These are phyloP conservation scores for Suillia variegata DNA, from an alignment of 2,888 invertebrate species.

Conservation along the genomic window DNA sequence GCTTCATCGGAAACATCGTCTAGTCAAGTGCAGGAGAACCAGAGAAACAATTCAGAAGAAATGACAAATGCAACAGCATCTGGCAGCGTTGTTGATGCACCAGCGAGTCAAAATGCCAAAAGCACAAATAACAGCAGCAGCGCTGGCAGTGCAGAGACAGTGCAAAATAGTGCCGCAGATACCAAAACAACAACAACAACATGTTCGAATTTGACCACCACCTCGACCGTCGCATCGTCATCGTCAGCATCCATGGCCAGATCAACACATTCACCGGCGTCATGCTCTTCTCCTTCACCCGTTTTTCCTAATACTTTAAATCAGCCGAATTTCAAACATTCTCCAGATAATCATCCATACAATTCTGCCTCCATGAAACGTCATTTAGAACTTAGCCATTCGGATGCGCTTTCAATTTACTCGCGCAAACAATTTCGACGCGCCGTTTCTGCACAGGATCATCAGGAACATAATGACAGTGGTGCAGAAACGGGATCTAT, in stretches of 20 bases:
- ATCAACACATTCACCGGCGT: slow-evolving; percentile 14
- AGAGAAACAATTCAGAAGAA: slow-evolving; percentile 26
- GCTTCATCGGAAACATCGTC: slow-evolving; percentile 51
- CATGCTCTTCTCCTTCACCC: slow-evolving; percentile 26
- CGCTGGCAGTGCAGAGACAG: slow-evolving; percentile 26
- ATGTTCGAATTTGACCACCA: slow-evolving; percentile 20
- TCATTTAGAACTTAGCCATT: slow-evolving; percentile 45
- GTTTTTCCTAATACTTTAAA: slow-evolving; percentile 22
- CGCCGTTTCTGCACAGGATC: slow-evolving; percentile 40
- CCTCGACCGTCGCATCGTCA: slow-evolving; percentile 28
- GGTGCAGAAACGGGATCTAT: slow-evolving; percentile 32
- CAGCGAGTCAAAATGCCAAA: slow-evolving; percentile 21
- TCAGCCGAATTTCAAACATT: slow-evolving; percentile 19
- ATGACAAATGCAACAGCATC: slow-evolving; percentile 22
- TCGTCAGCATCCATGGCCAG: slow-evolving; percentile 20
- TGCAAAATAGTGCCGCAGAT: slow-evolving; percentile 20
- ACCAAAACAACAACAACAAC: no score
- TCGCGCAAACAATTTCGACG: slow-evolving; percentile 55
- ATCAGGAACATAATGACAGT: slow-evolving; percentile 28
- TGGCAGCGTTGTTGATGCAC: slow-evolving; percentile 25
- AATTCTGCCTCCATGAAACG: slow-evolving; percentile 39
- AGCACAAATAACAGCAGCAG: slow-evolving; percentile 5
- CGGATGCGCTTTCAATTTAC: slow-evolving; percentile 56
- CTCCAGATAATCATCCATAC: slow-evolving; percentile 27
- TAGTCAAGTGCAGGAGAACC: slow-evolving; percentile 31